phyloP scores from a whole-genome alignment of 1,140 invertebrate genomes.

The Gonioctena quinquepunctata region DNA sequence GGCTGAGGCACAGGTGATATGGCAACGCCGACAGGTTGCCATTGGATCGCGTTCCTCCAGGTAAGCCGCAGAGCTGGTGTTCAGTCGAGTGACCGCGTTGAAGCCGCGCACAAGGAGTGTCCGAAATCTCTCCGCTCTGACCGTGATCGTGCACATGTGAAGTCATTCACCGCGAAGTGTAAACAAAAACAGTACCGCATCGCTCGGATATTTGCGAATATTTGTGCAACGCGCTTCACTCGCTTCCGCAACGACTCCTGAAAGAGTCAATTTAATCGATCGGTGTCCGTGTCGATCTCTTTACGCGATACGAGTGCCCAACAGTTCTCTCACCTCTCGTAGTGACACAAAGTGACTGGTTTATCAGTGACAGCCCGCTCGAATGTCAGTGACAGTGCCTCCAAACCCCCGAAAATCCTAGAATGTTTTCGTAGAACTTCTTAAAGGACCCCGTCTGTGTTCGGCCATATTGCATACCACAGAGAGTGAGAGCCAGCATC shows the following conservation, averaged over 20 bases:
- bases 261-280: not conserved
- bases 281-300: too few species aligned
- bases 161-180: slow-evolving; percentile 14
- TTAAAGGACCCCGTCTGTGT: slow-evolving; percentile 39
- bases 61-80: slow-evolving; percentile 28
- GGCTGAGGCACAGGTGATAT: slow-evolving; percentile 37
- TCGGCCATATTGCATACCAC: slow-evolving; percentile 58
- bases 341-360: not conserved
- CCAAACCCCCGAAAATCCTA: slow-evolving; percentile 3
- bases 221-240: not conserved
- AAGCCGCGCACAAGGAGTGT: not conserved
- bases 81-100: slow-evolving; percentile 42
- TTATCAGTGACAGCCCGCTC: not conserved
- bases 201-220: too few species aligned
- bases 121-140: not conserved
- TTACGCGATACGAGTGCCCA: too few species aligned
- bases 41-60: slow-evolving; percentile 45
- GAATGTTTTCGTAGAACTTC: slow-evolving; percentile 28
- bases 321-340: not conserved
- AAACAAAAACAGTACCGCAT: not conserved
- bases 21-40: slow-evolving; percentile 46
- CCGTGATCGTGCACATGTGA: slow-evolving; percentile 17
- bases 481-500: slow-evolving; percentile 50
- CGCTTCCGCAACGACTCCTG: not conserved
- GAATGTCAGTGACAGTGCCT: slow-evolving; percentile 10